A percentile compares a stretch with the other conserved stretches of the same genome.
Conservation (phyloP, 2,797 vertebrate genomes). For the Yasuhikotakia modesta region DNA sequence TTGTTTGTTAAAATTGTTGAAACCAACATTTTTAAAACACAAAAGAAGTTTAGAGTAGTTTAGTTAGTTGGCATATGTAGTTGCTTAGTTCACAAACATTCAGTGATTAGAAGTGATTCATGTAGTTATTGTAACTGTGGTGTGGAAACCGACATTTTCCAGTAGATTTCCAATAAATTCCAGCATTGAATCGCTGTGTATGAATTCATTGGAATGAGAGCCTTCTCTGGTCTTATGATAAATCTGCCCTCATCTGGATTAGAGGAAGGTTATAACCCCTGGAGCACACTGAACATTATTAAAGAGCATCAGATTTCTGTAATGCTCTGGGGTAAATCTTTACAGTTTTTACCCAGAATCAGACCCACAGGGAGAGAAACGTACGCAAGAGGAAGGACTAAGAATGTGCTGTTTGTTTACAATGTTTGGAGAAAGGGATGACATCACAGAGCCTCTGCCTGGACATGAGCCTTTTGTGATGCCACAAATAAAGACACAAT, state of each 20-base stretch:
- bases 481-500: not conserved
- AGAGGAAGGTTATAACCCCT: constrained; percentile 49
- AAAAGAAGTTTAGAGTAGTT: too few relatives aligned
- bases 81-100: not conserved
- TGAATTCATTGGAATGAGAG: not conserved
- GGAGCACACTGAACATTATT: constrained; percentile 32
- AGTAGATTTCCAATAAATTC: not conserved
- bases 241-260: constrained; percentile 48
- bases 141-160: not conserved
- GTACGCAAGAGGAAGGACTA: not conserved
- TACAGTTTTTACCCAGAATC: constrained; percentile 31
- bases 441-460: constrained; percentile 65
- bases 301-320: constrained; percentile 22
- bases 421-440: constrained; percentile 59
- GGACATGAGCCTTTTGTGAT: constrained; percentile 16
- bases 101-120: too few relatives aligned
- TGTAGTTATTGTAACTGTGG: not conserved
- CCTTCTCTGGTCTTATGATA: constrained; percentile 32
- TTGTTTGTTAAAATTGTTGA: not conserved
- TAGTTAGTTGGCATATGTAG: not conserved
- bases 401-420: constrained; percentile 11
- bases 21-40: not conserved
- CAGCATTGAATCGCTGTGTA: constrained; percentile 3
- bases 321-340: constrained; percentile 50
- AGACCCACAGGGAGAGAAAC: constrained; percentile 21